These are phyloP conservation scores for Drosophila gaucha DNA, from an alignment of 2,888 invertebrate genomes.

Conservation along the genomic window DNA sequence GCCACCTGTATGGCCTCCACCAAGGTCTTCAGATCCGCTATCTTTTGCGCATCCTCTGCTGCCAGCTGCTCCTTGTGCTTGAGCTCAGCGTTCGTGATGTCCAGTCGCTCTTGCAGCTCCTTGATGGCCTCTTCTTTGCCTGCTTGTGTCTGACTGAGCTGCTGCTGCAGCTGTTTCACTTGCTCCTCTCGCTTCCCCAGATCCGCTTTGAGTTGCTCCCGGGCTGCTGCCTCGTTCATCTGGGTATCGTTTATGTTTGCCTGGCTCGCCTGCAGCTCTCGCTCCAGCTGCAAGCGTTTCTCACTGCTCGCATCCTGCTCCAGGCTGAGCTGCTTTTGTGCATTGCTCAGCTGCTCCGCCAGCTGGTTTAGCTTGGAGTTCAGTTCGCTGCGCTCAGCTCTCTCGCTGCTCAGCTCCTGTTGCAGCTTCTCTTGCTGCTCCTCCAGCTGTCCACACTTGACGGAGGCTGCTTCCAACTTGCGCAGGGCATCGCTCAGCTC, in stretches of 20 bases:
- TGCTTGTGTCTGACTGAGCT: constrained; percentile 39
- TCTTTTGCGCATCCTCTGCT: constrained; percentile 73
- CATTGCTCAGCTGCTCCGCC: constrained; percentile 59
- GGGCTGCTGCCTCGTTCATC: constrained; percentile 36
- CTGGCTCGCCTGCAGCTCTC: constrained; percentile 59
- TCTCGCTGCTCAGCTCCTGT: constrained; percentile 55
- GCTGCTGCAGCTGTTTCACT: constrained; percentile 50
- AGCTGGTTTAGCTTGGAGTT: constrained; percentile 63
- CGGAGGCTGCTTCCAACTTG: constrained; percentile 63
- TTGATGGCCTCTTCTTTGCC: constrained; percentile 51
- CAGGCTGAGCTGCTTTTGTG: constrained; percentile 61
- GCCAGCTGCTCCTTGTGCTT: constrained; percentile 71
- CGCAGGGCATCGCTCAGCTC: constrained; percentile 68
- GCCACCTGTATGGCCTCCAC: constrained; percentile 75
- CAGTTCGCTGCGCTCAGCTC: constrained; percentile 47
- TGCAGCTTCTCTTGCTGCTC: constrained; percentile 65
- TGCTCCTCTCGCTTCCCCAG: constrained; percentile 23
- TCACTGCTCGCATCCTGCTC: constrained; percentile 62
- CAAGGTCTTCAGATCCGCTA: constrained; percentile 71
- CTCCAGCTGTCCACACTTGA: constrained; percentile 53
- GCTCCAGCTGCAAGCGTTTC: constrained; percentile 64
- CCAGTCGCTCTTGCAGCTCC: constrained; percentile 66
- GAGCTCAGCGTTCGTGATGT: constrained; percentile 64
- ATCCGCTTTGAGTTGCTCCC: constrained; percentile 49
- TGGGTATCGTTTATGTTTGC: constrained; percentile 41